Conservation (phyloP, 2,113 vertebrate species). For the Labeo catla region DNA sequence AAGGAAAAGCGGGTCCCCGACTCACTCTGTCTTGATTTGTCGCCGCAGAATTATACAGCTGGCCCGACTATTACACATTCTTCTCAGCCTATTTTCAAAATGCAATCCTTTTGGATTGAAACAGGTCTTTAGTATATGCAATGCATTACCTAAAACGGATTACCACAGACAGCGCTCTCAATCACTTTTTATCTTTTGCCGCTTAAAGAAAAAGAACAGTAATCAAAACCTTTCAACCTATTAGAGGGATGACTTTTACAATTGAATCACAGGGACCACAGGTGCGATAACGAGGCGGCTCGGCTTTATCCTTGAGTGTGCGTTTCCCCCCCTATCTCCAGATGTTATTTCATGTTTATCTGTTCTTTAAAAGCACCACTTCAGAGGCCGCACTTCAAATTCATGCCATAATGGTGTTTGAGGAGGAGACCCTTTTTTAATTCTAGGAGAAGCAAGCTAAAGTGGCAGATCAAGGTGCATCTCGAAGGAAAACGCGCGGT, state of each 20-base stretch:
- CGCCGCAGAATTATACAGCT: slow-evolving; percentile 60
- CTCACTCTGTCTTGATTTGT: slow-evolving; percentile 61
- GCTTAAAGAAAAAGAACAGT: slow-evolving; percentile 97
- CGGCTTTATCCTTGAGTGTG: slow-evolving; percentile 92
- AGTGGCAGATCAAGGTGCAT: slow-evolving; percentile 81
- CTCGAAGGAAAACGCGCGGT: slow-evolving; percentile 81
- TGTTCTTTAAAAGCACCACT: slow-evolving; percentile 84
- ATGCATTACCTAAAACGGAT: slow-evolving; percentile 98
- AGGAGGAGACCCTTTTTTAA: slow-evolving; percentile 65
- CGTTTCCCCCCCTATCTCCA: slow-evolving; percentile 84
- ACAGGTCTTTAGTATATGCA: slow-evolving; percentile 95
- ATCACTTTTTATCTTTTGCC: slow-evolving; percentile 97
- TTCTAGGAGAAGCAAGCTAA: slow-evolving; percentile 74
- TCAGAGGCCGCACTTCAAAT: slow-evolving; percentile 74
- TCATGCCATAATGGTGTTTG: slow-evolving; percentile 79
- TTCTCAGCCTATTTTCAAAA: slow-evolving; percentile 90
- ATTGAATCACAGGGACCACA: slow-evolving; percentile 99
- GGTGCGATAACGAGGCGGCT: slow-evolving; percentile 99
- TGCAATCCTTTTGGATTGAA: slow-evolving; percentile 91
- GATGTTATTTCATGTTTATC: slow-evolving; percentile 99
- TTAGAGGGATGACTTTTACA: slow-evolving; percentile 98
- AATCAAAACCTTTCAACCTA: slow-evolving; percentile 99
- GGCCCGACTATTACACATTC: slow-evolving; percentile 75
- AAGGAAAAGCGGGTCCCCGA: slow-evolving; percentile 39
- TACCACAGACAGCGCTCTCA: slow-evolving; percentile 95